Conservation (phyloP, 2,797 vertebrate species). For the Spondyliosoma cantharus region DNA sequence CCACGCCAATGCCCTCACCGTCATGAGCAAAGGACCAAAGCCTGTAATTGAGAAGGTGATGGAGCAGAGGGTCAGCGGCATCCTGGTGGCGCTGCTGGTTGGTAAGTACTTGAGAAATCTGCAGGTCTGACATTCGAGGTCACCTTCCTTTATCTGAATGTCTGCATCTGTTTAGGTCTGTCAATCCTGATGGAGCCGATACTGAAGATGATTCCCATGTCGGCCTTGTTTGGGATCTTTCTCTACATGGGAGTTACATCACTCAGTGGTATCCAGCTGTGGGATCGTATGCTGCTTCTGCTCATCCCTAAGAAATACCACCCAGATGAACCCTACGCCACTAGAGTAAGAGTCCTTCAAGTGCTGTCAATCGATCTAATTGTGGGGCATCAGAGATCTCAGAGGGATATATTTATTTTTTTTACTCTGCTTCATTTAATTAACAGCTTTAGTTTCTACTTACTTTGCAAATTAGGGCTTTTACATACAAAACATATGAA, state of each 20-base stretch:
- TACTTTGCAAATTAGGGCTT: too few relatives aligned
- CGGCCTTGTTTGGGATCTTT: constrained; percentile 96
- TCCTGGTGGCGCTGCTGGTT: constrained; percentile 92
- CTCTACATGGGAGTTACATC: constrained; percentile 99
- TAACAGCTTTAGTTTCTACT: too few relatives aligned
- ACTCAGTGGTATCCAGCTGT: constrained; percentile 95
- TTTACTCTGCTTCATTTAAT: too few relatives aligned
- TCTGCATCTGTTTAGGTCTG: constrained; percentile 83
- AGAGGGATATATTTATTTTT: too few relatives aligned
- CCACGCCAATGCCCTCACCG: constrained; percentile 94
- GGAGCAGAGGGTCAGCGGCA: constrained; percentile 94
- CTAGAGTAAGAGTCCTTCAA: constrained; percentile 85
- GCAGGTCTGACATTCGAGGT: neutral
- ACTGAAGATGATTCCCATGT: constrained; percentile 91
- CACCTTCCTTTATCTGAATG: constrained; percentile 5
- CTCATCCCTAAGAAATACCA: constrained; percentile 95
- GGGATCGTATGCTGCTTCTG: constrained; percentile 92
- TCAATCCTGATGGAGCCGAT: constrained; percentile 97
- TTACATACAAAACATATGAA: too few relatives aligned
- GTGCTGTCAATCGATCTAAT: too few relatives aligned
- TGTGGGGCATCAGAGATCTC: too few relatives aligned
- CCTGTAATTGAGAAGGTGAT: constrained; percentile 91
- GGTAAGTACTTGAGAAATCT: constrained; percentile 83
- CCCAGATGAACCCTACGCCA: constrained; percentile 88
- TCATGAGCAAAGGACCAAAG: constrained; percentile 90